Conservation (phyloP, 2,113 vertebrate species). For the Odocoileus virginianus region DNA sequence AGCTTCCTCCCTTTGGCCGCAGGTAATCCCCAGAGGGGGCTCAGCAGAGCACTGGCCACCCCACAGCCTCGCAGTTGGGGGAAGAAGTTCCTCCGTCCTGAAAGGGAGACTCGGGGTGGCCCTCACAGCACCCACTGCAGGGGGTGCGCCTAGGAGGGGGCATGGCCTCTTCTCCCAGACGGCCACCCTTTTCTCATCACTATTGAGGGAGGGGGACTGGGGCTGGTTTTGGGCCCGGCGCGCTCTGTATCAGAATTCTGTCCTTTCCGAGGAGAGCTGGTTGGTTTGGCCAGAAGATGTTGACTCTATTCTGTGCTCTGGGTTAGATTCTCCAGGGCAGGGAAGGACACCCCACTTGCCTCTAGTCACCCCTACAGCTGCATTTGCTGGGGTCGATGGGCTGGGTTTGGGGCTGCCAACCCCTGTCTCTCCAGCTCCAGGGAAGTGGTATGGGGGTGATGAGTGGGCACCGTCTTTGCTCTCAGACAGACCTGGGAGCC, state of each 20-base stretch:
- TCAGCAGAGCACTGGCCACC: not conserved
- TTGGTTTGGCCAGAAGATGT: not conserved
- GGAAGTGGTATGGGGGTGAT: not conserved
- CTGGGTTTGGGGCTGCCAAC: not conserved
- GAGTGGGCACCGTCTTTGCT: not conserved
- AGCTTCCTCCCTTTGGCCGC: not conserved
- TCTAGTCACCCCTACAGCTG: too few species aligned
- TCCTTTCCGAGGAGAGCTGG: not conserved
- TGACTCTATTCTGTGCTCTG: not conserved
- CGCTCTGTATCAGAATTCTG: not conserved
- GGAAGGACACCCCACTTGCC: not conserved
- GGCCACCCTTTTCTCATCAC: not conserved
- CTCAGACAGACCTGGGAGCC: not conserved
- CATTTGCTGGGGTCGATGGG: not conserved
- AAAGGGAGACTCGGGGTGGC: too few species aligned
- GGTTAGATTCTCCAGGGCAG: not conserved
- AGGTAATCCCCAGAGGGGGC: not conserved
- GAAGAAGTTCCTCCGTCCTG: not conserved
- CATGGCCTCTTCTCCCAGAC: not conserved
- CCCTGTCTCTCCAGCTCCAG: not conserved
- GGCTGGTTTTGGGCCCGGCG: not conserved
- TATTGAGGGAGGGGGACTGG: accelerated
- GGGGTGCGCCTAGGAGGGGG: not conserved
- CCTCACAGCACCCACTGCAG: too few species aligned
- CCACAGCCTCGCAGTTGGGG: not conserved